A percentile compares a stretch with the other conserved stretches of the same genome.
phyloP scores from a whole-genome alignment of 92 coral and sea anemone genomes.

The Palythoa heliodiscus region DNA sequence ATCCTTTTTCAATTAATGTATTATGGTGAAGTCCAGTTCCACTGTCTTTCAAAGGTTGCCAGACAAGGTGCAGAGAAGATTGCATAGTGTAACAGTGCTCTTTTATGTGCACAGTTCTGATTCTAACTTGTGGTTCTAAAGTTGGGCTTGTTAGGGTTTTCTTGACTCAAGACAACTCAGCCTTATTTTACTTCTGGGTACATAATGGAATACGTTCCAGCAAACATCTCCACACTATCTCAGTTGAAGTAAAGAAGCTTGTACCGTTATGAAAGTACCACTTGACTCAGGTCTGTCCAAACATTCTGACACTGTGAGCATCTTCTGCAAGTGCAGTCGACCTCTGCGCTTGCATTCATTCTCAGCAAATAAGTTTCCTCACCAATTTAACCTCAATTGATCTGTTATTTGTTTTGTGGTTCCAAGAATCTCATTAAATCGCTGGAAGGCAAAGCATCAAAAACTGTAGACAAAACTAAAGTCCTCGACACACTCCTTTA shows the following conservation, averaged over 20 bases:
- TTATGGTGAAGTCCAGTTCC: too few relatives aligned
- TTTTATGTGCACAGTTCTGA: background rate
- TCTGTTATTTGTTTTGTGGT: conserved; percentile 1
- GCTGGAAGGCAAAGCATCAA: background rate
- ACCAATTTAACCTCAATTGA: background rate
- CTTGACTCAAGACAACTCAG: background rate
- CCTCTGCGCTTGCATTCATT: background rate
- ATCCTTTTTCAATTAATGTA: too few relatives aligned
- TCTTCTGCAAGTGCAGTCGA: background rate
- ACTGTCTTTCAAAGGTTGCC: too few relatives aligned
- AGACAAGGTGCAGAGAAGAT: too few relatives aligned
- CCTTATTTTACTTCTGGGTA: background rate
- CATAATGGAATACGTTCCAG: background rate
- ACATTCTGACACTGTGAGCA: background rate
- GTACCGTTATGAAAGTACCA: background rate
- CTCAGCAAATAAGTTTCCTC: conserved; percentile 1
- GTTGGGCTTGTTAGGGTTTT: background rate
- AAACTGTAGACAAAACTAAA: background rate
- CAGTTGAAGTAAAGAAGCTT: conserved; percentile 1
- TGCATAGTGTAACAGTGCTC: too few relatives aligned
- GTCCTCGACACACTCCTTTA: conserved; percentile 5
- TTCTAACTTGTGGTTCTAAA: background rate
- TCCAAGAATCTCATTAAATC: conserved; percentile 1
- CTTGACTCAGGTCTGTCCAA: background rate
- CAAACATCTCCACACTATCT: background rate